Evolutionary conservation across 2,113 vertebrate species (phyloP).

Genomic region (Brachionichthys hirsutus): DNA sequence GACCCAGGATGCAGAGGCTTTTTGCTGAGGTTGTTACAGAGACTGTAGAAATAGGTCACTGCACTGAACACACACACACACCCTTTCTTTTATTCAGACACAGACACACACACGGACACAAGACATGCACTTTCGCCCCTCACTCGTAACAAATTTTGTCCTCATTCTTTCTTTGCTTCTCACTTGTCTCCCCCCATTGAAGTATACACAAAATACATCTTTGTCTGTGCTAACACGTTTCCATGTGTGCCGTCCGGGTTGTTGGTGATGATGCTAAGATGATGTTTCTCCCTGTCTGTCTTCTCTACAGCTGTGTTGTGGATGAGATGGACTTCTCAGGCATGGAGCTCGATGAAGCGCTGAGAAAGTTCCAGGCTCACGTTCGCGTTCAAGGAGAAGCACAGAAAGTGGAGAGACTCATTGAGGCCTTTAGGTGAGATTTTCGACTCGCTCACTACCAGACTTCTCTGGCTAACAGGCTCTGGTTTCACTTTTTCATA

Average conservation of each 20-base stretch:
- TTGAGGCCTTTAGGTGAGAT: conserved; percentile 97
- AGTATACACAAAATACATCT: background rate
- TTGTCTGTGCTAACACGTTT: no score
- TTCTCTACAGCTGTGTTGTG: conserved; percentile 87
- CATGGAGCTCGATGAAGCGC: conserved; percentile 96
- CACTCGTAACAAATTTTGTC: conserved; percentile 38
- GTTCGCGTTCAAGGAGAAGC: conserved; percentile 97
- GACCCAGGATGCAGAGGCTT: conserved; percentile 45
- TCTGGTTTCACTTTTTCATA: conserved; percentile 31
- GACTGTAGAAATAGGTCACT: conserved; percentile 73
- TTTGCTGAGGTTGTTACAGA: conserved; percentile 66
- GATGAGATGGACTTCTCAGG: conserved; percentile 98
- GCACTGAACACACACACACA: conserved; percentile 34
- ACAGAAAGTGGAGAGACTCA: conserved; percentile 98
- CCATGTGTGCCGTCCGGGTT: conserved; percentile 65
- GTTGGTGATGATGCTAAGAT: conserved; percentile 46
- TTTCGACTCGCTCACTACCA: conserved; percentile 27
- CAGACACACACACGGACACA: conserved; percentile 13
- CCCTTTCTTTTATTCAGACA: no score
- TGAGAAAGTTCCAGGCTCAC: conserved; percentile 97
- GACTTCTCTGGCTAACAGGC: conserved; percentile 18
- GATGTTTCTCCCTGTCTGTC: background rate
- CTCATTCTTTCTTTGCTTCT: conserved; percentile 20
- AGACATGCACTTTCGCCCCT: conserved; percentile 19
- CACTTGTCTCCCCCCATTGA: conserved; percentile 26